These are phyloP conservation scores for Parauchenoglanis punctatus DNA, from an alignment of 2,797 vertebrate species.

Conservation along the genomic window DNA sequence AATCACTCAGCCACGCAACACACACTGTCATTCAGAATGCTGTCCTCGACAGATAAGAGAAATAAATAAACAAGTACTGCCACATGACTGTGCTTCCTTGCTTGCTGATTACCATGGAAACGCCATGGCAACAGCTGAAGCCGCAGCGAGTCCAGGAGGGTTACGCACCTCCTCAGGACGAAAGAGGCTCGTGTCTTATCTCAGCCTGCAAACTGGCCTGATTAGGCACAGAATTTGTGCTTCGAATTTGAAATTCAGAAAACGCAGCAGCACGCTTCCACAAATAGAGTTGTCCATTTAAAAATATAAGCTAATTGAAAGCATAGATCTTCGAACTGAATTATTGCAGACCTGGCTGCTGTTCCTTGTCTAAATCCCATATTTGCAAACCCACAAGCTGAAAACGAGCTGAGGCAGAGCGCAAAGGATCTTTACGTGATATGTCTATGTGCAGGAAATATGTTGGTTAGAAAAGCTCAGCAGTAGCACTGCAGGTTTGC, in stretches of 20 bases:
- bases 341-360: neutral
- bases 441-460: constrained; percentile 23
- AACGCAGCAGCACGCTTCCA: neutral
- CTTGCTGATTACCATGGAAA: constrained; percentile 71
- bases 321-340: neutral
- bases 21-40: constrained; percentile 50
- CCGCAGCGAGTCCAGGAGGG: constrained; percentile 65
- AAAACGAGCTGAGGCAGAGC: neutral
- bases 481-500: constrained; percentile 34
- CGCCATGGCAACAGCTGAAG: constrained; percentile 69
- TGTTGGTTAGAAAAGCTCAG: constrained; percentile 34
- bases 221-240: neutral
- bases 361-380: neutral
- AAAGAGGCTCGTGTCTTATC: constrained; percentile 29
- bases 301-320: neutral
- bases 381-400: constrained; percentile 20
- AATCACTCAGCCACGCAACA: constrained; percentile 29
- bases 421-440: neutral
- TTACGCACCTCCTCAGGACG: constrained; percentile 47
- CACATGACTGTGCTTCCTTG: constrained; percentile 61
- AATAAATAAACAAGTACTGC: constrained; percentile 54
- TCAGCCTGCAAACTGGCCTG: constrained; percentile 16
- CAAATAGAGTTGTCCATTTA: neutral
- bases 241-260: neutral
- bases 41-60: constrained; percentile 48